Conservation (phyloP, 2,113 vertebrate species). For the Aspiorhynchus laticeps region DNA sequence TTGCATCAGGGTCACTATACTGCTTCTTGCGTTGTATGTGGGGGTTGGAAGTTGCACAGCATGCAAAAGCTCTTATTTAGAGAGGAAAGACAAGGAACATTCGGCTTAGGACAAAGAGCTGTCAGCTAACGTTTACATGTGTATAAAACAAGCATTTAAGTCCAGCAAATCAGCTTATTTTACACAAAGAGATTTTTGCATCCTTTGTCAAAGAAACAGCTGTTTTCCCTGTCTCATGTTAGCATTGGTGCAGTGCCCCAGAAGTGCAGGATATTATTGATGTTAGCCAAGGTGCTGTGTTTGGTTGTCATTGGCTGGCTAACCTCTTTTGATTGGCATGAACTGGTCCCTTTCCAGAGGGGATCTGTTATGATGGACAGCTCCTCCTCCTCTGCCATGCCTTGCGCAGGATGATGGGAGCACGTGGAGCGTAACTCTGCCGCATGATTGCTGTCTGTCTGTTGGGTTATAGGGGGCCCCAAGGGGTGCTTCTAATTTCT, state of each 20-base stretch:
- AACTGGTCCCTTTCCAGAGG: slow-evolving; percentile 32
- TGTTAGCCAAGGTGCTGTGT: background rate
- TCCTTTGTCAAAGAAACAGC: background rate
- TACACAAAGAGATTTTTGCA: slow-evolving; percentile 2
- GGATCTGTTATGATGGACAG: slow-evolving; percentile 45
- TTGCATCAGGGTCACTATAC: slow-evolving; percentile 31
- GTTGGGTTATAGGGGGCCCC: slow-evolving; percentile 16
- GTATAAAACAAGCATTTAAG: background rate
- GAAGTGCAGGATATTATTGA: background rate
- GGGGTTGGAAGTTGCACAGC: background rate
- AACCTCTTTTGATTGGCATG: slow-evolving; percentile 32
- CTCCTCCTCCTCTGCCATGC: slow-evolving; percentile 20
- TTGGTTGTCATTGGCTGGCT: background rate
- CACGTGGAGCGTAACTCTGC: slow-evolving; percentile 21
- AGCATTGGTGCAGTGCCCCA: background rate
- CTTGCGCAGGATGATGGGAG: slow-evolving; percentile 28
- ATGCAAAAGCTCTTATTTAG: slow-evolving; percentile 10
- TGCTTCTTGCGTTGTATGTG: background rate
- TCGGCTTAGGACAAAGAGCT: background rate
- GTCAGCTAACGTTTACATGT: background rate
- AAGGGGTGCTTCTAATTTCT: slow-evolving; percentile 17
- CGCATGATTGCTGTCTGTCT: slow-evolving; percentile 45
- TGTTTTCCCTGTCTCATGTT: background rate
- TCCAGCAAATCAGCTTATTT: background rate
- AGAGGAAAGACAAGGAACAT: background rate